Percentiles rank a stretch among this genome's conserved stretches.
Conservation (phyloP, 2,113 vertebrate species). For the Chionis minor region DNA sequence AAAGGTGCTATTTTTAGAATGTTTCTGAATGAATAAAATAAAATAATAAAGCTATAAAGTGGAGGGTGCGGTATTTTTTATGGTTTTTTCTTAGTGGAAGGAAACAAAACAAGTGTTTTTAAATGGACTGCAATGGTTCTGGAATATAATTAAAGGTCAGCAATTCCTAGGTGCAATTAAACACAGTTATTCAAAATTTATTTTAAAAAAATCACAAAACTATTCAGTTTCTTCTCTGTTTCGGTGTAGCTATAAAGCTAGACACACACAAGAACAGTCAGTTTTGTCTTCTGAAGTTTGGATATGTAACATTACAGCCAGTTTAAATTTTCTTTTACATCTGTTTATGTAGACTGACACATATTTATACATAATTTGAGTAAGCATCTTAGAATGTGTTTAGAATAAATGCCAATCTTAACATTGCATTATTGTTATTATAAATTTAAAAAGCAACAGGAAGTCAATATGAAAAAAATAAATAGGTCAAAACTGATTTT, state of each 20-base stretch:
- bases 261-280: background rate
- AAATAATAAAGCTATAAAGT: background rate
- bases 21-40: background rate
- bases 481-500: background rate
- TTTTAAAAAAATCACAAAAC: background rate
- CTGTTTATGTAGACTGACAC: background rate
- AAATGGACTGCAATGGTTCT: background rate
- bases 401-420: background rate
- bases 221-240: background rate
- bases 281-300: background rate
- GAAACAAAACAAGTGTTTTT: background rate
- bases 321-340: background rate
- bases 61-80: background rate
- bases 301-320: background rate
- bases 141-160: background rate
- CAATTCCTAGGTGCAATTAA: conserved; percentile 22
- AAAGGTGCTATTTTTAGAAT: background rate
- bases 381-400: background rate
- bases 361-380: background rate
- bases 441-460: background rate
- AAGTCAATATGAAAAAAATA: background rate
- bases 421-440: background rate
- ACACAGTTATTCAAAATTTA: background rate
- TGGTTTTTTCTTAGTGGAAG: background rate
- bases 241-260: no score